These are phyloP conservation scores for Akabosia matsudoensis DNA, from an alignment of 1,140 invertebrate species.

Conservation along the genomic window DNA sequence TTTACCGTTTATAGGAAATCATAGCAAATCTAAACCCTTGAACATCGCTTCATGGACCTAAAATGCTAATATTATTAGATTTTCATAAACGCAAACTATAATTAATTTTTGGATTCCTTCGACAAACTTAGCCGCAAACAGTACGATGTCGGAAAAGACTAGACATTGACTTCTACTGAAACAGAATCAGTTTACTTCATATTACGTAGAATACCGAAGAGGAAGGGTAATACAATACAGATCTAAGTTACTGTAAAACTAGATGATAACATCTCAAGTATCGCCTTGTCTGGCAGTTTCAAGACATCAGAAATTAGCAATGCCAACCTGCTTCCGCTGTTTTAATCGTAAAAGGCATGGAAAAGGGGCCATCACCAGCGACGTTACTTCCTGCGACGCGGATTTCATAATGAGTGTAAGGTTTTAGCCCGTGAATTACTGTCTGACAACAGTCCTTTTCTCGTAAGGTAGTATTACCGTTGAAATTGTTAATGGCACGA, in stretches of 20 bases:
- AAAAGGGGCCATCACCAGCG: constrained; percentile 37
- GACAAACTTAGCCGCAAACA: too few relatives aligned
- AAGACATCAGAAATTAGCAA: too few relatives aligned
- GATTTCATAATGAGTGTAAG: constrained; percentile 36
- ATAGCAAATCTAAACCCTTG: too few relatives aligned
- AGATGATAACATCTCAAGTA: too few relatives aligned
- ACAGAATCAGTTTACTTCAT: too few relatives aligned
- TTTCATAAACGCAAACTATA: neutral
- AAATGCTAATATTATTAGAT: neutral
- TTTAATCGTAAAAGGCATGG: constrained; percentile 20
- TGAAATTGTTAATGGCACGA: neutral
- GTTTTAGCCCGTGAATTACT: constrained; percentile 16
- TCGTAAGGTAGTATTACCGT: neutral
- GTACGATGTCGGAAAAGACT: too few relatives aligned
- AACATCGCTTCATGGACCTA: too few relatives aligned
- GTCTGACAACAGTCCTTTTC: constrained; percentile 33
- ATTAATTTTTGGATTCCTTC: constrained; percentile 9
- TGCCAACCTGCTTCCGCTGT: constrained; percentile 35
- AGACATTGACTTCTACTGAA: too few relatives aligned
- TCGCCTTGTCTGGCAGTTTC: too few relatives aligned
- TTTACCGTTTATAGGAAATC: too few relatives aligned
- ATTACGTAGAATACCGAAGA: too few relatives aligned
- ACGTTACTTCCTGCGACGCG: constrained; percentile 29
- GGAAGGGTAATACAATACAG: neutral
- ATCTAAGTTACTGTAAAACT: too few relatives aligned